Evolutionary conservation across 2,888 invertebrate genomes (phyloP), one percentile per base, ranked within the genome.

Genomic region (Thecophora atra): DNA sequence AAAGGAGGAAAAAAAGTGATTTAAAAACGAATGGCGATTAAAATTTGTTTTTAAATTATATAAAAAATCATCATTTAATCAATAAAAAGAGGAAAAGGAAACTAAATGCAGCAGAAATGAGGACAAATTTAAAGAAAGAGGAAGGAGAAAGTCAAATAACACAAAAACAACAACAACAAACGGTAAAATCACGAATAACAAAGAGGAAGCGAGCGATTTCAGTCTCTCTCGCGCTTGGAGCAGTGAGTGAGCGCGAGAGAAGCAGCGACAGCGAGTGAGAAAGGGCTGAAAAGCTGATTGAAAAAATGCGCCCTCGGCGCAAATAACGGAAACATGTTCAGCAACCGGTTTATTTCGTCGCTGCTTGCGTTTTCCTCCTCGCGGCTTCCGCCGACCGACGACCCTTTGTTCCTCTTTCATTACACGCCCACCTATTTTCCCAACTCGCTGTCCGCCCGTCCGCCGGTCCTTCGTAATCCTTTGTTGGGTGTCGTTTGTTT

Each of bases 321-420:
- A 47, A 26, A 64, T 44, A 64, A 64, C 47, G 64, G 64, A 64
- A 64, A 44, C 64, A 64, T 26, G 26, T 64, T 42, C 47, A 44
- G 44, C 47, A 26, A 24, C 64, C 64, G 44, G 47, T 15, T 64
- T 64, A 24, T 64, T 21, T 64, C 47, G 24, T 30, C 28, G 64
- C 26, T 19, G 11, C 5, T 30, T 26, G 15, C 24, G 13, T 47
- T 64, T 24, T 64, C 7, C 15, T 44, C 26, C 26, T 64, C 24
- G 2, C 28, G 13, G 15, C 15, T 47, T 47, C 13, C 44, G 17
- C 17, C 17, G n/a, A 5, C 13, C 47, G n/a, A 17, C 47, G 24
- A 47, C 13, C 47, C 24, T 24, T 44, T 64, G 21, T 5, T 58
- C 3, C 6, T 30, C 30, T 8, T 26, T 30, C 8, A 5, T 11